phyloP scores from a whole-genome alignment of 2,888 invertebrate genomes.

The Dicranocentrus wangi region DNA sequence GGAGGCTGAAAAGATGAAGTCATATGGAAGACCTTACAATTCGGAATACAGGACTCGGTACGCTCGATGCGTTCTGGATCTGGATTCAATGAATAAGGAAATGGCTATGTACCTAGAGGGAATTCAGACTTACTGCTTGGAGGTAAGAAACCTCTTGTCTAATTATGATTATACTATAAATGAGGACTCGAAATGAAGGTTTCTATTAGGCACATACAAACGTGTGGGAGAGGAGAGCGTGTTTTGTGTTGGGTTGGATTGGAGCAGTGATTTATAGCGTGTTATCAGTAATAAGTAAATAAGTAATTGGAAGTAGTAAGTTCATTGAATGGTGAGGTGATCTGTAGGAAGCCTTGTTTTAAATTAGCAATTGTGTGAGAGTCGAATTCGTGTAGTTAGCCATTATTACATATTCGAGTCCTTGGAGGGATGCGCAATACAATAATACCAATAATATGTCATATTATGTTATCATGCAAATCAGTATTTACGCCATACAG shows the following conservation, averaged over 20 bases:
- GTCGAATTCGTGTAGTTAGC: no score
- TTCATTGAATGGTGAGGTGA: no score
- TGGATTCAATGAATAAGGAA: constrained; percentile 92
- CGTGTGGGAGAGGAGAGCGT: background rate
- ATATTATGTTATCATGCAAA: no score
- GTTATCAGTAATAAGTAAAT: background rate
- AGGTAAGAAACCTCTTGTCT: no score
- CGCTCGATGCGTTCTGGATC: constrained; percentile 87
- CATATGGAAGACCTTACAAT: constrained; percentile 85
- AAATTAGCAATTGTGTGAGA: no score
- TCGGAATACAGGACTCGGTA: constrained; percentile 94
- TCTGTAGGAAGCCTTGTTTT: no score
- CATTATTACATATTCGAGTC: no score
- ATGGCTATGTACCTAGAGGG: constrained; percentile 89
- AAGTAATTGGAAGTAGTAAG: background rate
- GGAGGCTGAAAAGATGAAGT: constrained; percentile 90
- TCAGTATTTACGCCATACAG: no score
- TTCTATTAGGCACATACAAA: background rate
- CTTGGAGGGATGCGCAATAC: no score
- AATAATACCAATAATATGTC: no score
- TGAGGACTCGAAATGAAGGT: background rate
- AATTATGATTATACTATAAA: background rate
- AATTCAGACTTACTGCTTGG: constrained; percentile 87
- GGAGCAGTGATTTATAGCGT: background rate
- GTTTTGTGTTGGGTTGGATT: background rate